phyloP scores from a whole-genome alignment of 2,113 vertebrate species.

The Campylomormyrus numenius region DNA sequence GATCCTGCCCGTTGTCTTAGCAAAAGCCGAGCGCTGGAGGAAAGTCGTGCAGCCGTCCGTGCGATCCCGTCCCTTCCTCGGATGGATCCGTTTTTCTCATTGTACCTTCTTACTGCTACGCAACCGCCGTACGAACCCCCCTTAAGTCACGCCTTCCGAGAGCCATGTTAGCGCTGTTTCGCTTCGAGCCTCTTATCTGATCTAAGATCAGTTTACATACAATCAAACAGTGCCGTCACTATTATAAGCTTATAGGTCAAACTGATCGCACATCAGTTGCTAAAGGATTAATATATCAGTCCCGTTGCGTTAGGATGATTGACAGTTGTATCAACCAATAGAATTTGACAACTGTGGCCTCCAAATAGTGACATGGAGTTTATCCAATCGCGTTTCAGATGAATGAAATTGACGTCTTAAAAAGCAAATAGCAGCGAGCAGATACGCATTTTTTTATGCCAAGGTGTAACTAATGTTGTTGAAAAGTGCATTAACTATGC shows the following conservation, averaged over 20 bases:
- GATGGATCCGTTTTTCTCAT: not conserved
- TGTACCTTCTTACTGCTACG: slow-evolving; percentile 2
- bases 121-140: not conserved
- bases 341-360: not conserved
- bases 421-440: not conserved
- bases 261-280: not conserved
- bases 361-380: not conserved
- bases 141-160: not conserved
- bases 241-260: not conserved
- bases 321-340: not conserved
- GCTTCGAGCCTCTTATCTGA: not conserved
- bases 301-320: not conserved
- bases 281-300: not conserved
- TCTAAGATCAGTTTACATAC: not conserved
- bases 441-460: not conserved
- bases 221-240: too few relatives aligned
- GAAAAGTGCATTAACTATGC: not conserved
- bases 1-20: not conserved
- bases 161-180: not conserved
- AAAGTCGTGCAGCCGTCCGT: not conserved
- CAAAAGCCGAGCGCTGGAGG: not conserved
- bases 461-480: not conserved
- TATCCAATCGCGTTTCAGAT: not conserved
- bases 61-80: not conserved
- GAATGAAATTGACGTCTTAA: not conserved